These are phyloP conservation scores for Asobara japonica DNA, from an alignment of 1,140 invertebrate species.

Conservation along the genomic window DNA sequence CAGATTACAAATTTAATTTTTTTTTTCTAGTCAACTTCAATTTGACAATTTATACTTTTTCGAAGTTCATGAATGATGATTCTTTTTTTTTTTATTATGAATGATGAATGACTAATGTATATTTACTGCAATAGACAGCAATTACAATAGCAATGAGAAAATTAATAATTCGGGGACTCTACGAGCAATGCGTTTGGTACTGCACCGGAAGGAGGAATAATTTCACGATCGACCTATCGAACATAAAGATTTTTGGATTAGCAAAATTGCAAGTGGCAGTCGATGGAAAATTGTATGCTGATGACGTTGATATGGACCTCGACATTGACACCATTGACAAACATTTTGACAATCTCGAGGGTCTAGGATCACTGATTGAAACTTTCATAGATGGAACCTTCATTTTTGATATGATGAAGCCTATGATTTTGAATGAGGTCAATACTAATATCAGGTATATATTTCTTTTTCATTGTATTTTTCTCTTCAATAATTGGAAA, in stretches of 20 bases:
- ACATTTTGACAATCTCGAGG: conserved; percentile 83
- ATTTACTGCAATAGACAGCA: conserved; percentile 68
- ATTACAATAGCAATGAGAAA: conserved; percentile 74
- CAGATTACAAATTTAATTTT: too few relatives aligned
- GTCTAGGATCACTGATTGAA: conserved; percentile 79
- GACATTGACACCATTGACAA: conserved; percentile 79
- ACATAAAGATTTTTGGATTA: conserved; percentile 73
- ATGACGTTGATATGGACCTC: conserved; percentile 82
- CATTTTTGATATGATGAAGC: conserved; percentile 86
- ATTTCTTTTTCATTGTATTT: conserved; percentile 36
- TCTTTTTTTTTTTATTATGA: too few relatives aligned
- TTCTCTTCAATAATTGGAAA: not conserved
- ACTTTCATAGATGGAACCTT: conserved; percentile 82
- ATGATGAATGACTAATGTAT: too few relatives aligned
- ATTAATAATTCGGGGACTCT: conserved; percentile 77
- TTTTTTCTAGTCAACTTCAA: too few relatives aligned
- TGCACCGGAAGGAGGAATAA: conserved; percentile 72
- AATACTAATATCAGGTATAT: conserved; percentile 72
- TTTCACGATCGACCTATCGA: conserved; percentile 78
- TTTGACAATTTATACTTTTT: too few relatives aligned
- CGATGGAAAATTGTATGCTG: conserved; percentile 78
- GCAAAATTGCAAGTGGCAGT: conserved; percentile 76
- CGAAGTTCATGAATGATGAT: too few relatives aligned
- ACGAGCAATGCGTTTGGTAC: conserved; percentile 76
- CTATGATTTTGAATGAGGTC: conserved; percentile 80